A percentile compares a stretch with the other conserved stretches of the same genome.
phyloP scores from a whole-genome alignment of 2,888 invertebrate species.

The Tuberolachnus salignus region DNA sequence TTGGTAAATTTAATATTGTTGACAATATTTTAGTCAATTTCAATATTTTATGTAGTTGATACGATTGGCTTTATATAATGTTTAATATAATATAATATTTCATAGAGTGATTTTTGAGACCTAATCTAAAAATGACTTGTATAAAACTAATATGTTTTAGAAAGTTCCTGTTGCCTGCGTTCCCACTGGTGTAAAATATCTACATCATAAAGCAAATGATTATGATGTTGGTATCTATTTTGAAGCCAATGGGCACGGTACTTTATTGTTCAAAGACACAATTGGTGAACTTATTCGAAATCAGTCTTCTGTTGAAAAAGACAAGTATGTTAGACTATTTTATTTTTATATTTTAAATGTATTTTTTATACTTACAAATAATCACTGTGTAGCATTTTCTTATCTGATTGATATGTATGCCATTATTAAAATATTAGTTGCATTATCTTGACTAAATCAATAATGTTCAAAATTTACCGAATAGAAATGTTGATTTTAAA shows the following conservation, averaged over 20 bases:
- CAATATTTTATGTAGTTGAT: too few relatives aligned
- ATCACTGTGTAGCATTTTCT: neutral
- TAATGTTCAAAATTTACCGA: neutral
- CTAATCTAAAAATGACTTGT: too few relatives aligned
- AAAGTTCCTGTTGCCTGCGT: slow-evolving; percentile 90
- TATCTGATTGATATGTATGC: too few relatives aligned
- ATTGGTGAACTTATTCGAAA: slow-evolving; percentile 24
- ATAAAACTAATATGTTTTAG: too few relatives aligned
- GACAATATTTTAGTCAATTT: too few relatives aligned
- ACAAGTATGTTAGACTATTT: slow-evolving; percentile 33
- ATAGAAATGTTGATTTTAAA: neutral
- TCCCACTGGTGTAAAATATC: slow-evolving; percentile 94
- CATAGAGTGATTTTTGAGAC: too few relatives aligned
- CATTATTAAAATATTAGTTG: neutral
- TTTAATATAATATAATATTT: too few relatives aligned
- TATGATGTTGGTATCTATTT: slow-evolving; percentile 98
- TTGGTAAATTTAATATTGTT: too few relatives aligned
- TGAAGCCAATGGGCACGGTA: slow-evolving; percentile 99
- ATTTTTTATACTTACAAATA: too few relatives aligned
- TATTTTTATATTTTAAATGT: neutral
- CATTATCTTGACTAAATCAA: neutral
- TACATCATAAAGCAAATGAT: slow-evolving; percentile 87
- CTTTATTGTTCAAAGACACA: slow-evolving; percentile 77
- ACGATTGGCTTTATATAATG: too few relatives aligned
- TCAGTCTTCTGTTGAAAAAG: slow-evolving; percentile 11